Base-by-base conservation (phyloP, 2,888 invertebrate genomes). In the Amiota communis region DNA sequence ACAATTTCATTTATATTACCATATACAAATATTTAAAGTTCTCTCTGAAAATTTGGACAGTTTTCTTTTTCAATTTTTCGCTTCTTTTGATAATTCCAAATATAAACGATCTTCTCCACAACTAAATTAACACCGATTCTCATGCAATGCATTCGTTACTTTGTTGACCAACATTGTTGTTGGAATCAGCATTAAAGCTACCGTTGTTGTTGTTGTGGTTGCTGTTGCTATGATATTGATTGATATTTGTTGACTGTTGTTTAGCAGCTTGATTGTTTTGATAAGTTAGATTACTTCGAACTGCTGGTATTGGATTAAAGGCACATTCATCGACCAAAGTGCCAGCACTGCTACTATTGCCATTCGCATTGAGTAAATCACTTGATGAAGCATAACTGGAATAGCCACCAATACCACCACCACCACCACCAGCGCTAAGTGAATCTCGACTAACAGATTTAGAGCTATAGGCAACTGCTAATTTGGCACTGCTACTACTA, bases 61-160 rank as follows among this genome's bases (percentile, higher is more conserved):
- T n/a, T 23, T 36, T 36, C 6, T 6, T 6, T 6, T 36, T 36
- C 1, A 23, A 23, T 36, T 36, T 36, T 36, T 36, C 6, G 6
- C 6, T 6, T 36, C 8, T 36, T 36, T 36, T 36, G 6, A 36
- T 36, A 36, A 36, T 36, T 36, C 36, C 36, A 36, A 36, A 36
- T 2, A 23, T 23, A 1, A 4, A 4, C 6, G 36, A 36, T 6
- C 2, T 36, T 36, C 36, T 71, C 64, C 75, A 74, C 78, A 78
- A 81, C 79, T 83, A 78, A 79, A 81, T 81, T 78, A 80, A 81
- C 75, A 78, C 74, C 68, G 78, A 80, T 79, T 82, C 81, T 87
- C 87, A 87, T 88, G 88, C 88, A 82, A 86, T 81, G 81, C 86
- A 84, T 76, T 86, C 83, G 81, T 81, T 86, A 79, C 73, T 86